A percentile compares a stretch with the other conserved stretches of the same genome.
Conservation (phyloP, 2,888 invertebrate genomes). For the Endotricha flammealis region DNA sequence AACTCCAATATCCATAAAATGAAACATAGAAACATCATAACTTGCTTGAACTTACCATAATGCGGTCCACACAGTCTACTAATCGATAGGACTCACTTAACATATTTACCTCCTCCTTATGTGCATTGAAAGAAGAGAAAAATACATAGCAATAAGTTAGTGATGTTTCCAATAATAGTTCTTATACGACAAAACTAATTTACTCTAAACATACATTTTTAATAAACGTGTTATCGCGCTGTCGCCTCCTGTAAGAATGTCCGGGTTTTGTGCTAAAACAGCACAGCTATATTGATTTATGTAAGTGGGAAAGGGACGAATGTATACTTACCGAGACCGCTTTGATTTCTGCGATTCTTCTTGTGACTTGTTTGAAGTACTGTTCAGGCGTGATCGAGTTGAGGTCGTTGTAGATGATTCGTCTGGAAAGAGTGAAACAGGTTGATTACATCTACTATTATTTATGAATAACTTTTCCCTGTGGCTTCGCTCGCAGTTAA, state of each 20-base stretch:
- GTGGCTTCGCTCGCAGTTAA: too few relatives aligned
- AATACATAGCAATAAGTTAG: constrained; percentile 69
- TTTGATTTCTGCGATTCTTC: constrained; percentile 91
- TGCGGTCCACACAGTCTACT: constrained; percentile 47
- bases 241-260: constrained; percentile 44
- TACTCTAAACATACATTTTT: constrained; percentile 47
- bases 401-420: constrained; percentile 93
- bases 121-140: constrained; percentile 69
- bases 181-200: constrained; percentile 27
- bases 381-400: constrained; percentile 95
- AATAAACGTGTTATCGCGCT: constrained; percentile 28
- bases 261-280: constrained; percentile 28
- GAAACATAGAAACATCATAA: constrained; percentile 57
- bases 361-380: constrained; percentile 95
- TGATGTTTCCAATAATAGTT: constrained; percentile 55
- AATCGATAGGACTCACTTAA: constrained; percentile 52
- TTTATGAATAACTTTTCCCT: too few relatives aligned
- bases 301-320: constrained; percentile 26
- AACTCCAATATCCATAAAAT: constrained; percentile 21
- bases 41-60: constrained; percentile 57
- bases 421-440: constrained; percentile 73
- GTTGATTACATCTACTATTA: too few relatives aligned
- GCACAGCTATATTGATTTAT: constrained; percentile 23
- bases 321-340: constrained; percentile 87
- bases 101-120: constrained; percentile 75